Evolutionary conservation across 1,140 invertebrate genomes (phyloP), one percentile per base, ranked within the genome.

Genomic region (Lordiphosa mommai): DNA sequence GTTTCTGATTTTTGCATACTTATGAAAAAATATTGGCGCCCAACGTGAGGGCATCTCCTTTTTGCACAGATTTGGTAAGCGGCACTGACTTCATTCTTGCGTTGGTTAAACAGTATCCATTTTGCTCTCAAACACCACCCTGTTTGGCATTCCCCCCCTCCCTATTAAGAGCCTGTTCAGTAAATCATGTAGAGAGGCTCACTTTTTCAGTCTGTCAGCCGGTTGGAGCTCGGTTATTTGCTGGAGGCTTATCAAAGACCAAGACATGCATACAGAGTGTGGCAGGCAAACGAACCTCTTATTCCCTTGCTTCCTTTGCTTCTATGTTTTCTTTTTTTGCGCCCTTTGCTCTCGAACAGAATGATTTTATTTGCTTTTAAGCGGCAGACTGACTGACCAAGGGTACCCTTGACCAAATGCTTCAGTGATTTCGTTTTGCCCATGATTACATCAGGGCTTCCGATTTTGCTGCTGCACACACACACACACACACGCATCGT

Each of bases 301-400:
- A 17, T 38, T 9, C 9, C 38, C n/a, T 33, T 13, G 30, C 16
- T 34, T 16, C 16, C 9, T 16, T 43, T 51, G 30, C 38, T 44
- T 13, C 14, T 33, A 16, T 27, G 60, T 20, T 51, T n/a, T 23
- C 43, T 37, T 52, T 16, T 53, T 50, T 61, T 69, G 49, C 46
- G 34, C 68, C 47, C 41, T 68, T 29, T 60, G 36, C 9, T 29
- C 30, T 49, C 16, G 64, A 36, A 51, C 55, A 53, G 58, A 40
- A 52, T 49, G 59, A 70, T 74, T 79, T 74, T 80, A 79, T 80
- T 80, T 80, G 70, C 71, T 74, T 76, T 82, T 76, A 70, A 79
- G 49, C 74, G 68, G 41, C 10, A 65, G 58, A 63, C 46, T 77
- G 65, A 56, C 36, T 59, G 69, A 56, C 46, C 69, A 64, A 37